phyloP scores from a whole-genome alignment of 37 sponge, comb jelly and placozoan genomes.

The Haliclona indistincta region DNA sequence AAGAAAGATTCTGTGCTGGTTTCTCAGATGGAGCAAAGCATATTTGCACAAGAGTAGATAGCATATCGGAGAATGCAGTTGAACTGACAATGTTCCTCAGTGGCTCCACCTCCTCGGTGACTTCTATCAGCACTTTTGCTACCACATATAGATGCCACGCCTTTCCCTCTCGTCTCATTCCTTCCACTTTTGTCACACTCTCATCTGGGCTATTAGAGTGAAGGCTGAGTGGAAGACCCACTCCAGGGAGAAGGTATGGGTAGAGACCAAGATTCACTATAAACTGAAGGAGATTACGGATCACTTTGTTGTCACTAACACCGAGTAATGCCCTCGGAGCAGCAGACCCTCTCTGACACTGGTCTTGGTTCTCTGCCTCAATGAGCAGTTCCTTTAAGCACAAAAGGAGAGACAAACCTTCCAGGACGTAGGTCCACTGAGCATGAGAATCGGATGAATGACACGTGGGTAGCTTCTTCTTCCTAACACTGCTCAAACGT shows the following conservation, averaged over 20 bases:
- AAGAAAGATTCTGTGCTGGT: no score
- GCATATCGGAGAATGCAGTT: slow-evolving; percentile 39
- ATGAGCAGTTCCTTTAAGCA: no score
- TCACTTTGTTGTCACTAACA: slow-evolving; percentile 32
- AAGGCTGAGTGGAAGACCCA: slow-evolving; percentile 16
- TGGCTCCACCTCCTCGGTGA: slow-evolving; percentile 4
- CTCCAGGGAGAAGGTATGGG: slow-evolving; percentile 64
- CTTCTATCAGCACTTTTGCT: slow-evolving; percentile 4
- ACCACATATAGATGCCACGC: slow-evolving; percentile 5
- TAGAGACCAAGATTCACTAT: slow-evolving; percentile 61
- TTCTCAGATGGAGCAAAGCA: slow-evolving; percentile 14
- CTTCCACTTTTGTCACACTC: no score
- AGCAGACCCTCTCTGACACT: neutral
- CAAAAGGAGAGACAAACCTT: neutral
- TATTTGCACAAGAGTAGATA: slow-evolving; percentile 52
- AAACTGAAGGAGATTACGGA: slow-evolving; percentile 47
- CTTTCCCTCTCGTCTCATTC: neutral
- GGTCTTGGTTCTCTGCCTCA: no score
- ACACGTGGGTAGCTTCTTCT: neutral
- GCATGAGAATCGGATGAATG: neutral
- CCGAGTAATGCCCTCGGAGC: slow-evolving; percentile 58
- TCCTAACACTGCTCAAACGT: neutral
- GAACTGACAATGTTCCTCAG: slow-evolving; percentile 29
- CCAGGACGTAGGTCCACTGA: neutral
- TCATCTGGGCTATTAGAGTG: neutral